phyloP scores from a whole-genome alignment of 2,113 vertebrate species.

The Martes martes region DNA sequence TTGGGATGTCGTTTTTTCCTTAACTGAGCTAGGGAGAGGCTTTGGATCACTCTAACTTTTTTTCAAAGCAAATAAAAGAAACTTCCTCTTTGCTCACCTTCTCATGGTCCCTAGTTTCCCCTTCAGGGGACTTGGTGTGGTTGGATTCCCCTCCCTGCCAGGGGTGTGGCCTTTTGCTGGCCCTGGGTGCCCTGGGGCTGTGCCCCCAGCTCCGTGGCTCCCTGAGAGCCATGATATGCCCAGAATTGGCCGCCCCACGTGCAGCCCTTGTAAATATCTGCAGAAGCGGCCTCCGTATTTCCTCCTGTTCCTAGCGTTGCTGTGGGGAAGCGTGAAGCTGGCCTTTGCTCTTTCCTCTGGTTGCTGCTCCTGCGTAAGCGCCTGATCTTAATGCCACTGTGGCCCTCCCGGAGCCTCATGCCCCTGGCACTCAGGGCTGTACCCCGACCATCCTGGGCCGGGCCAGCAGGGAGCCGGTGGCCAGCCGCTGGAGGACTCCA shows the following conservation, averaged over 20 bases:
- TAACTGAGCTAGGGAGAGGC: too few relatives aligned
- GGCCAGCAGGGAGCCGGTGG: background rate
- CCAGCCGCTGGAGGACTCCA: background rate
- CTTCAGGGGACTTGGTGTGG: background rate
- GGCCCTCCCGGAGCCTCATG: accelerated
- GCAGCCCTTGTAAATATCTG: accelerated
- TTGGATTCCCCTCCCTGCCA: too few relatives aligned
- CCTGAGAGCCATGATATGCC: background rate
- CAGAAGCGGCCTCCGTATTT: accelerated
- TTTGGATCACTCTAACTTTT: background rate
- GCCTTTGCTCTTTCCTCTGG: accelerated
- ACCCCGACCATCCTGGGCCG: accelerated
- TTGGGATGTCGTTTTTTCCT: accelerated
- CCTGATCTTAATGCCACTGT: accelerated
- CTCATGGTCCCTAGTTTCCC: background rate
- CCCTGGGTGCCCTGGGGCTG: background rate
- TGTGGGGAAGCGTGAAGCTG: accelerated
- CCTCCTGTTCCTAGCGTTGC: background rate
- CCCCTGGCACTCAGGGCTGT: background rate
- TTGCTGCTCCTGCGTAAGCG: accelerated
- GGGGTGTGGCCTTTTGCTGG: background rate
- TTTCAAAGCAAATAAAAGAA: background rate
- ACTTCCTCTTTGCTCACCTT: background rate
- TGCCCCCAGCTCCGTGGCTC: background rate
- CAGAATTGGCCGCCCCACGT: accelerated